Conservation (phyloP, 2,113 vertebrate genomes). For the Andinoacara biseriatus region DNA sequence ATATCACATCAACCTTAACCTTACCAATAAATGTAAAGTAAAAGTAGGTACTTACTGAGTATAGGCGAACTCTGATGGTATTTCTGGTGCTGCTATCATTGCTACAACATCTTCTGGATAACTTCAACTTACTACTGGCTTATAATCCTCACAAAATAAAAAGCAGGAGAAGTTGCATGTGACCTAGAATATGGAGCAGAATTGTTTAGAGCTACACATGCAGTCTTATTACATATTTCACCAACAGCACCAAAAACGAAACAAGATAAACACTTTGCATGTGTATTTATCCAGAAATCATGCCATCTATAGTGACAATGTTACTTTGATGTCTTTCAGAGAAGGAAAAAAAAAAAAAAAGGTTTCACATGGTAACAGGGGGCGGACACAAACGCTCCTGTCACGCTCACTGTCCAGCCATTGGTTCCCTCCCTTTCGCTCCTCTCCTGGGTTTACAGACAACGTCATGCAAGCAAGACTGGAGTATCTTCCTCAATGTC, state of each 20-base stretch:
- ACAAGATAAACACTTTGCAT: neutral
- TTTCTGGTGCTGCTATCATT: conserved; percentile 99
- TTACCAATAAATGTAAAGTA: neutral
- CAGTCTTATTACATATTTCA: neutral
- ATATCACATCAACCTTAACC: neutral
- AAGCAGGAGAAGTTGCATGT: conserved; percentile 58
- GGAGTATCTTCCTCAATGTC: conserved; percentile 68
- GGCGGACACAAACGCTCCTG: conserved; percentile 65
- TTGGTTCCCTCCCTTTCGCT: conserved; percentile 69
- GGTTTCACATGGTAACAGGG: conserved; percentile 81
- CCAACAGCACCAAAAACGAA: neutral
- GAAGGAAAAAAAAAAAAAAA: conserved; percentile 44
- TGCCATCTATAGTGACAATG: conserved; percentile 25
- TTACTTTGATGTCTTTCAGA: conserved; percentile 43
- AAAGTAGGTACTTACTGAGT: conserved; percentile 88
- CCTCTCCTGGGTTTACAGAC: conserved; percentile 45
- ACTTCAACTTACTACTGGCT: conserved; percentile 72
- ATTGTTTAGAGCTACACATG: neutral
- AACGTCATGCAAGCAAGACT: conserved; percentile 58
- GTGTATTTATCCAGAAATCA: neutral
- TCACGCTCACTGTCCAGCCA: conserved; percentile 54
- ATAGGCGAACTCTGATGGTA: conserved; percentile 96
- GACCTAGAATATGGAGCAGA: conserved; percentile 57
- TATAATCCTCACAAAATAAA: conserved; percentile 61
- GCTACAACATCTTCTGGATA: conserved; percentile 98